Evolutionary conservation across 1,140 invertebrate species (phyloP), one percentile per base, ranked within the genome.

Genomic region (Tetramorium alpestre): DNA sequence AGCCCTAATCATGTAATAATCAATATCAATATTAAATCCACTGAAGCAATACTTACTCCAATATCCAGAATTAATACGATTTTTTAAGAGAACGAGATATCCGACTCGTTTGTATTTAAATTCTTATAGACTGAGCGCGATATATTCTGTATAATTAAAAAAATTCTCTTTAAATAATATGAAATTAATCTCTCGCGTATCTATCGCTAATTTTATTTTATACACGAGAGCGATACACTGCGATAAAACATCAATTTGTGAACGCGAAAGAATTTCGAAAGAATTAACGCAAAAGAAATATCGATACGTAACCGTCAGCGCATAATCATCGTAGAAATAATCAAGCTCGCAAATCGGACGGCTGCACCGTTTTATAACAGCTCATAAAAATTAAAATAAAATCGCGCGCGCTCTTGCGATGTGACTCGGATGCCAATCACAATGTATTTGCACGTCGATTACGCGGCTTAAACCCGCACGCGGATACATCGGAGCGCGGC

Each of bases 371-470:
- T 47, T 82, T 38, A 67, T 13, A 18, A 41, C n/a, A 13, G 18
- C 64, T 56, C 65, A 22, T 81, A 56, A 81, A 81, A 81, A 73
- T 73, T 80, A 51, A 73, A 44, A 60, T 58, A 56, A 25, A 75
- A 58, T 25, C 16, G 38, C 22, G 2, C 38, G 44, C 18, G 13
- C 28, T 6, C 28, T 10, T 28, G 13, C 47, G 64, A 54, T 28
- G 64, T 56, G 47, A 56, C 44, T 60, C 67, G 18, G 65, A 47
- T 58, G 78, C 38, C 80, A 82, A 60, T 82, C 80, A 82, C 13
- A 60, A 47, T 28, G 54, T 56, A 47, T 70, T 54, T 72, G 51
- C 38, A 56, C 38, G 49, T 81, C 51, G 51, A 60, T 82, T 82
- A 82, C 16, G 54, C 38, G 51, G 80, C 49, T 82, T 82, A 82